Base-by-base conservation (phyloP, 2,888 invertebrate genomes). In the Calameuta filiformis region DNA sequence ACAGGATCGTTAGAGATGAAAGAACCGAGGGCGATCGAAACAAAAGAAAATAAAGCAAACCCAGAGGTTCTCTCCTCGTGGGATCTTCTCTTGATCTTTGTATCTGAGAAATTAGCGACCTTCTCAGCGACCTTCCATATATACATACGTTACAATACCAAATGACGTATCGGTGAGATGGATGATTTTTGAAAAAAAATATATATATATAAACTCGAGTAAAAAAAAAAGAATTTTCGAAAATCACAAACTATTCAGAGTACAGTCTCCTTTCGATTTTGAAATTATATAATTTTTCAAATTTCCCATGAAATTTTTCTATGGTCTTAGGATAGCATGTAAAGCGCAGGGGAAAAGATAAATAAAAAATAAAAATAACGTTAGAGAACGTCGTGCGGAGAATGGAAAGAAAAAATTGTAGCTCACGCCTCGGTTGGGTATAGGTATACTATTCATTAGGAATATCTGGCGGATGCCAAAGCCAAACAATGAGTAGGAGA, bases 1-100 rank as follows among this genome's bases (percentile, higher is more conserved):
- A 40, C 75, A 77, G 80, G 81, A 83, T 83, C 79, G 81, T 83
- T 78, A 79, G 81, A 80, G 82, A 77, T 81, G 82, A 79, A 79
- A 80, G 78, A 82, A 77, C 79, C 79, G 76, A 78, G 75, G 76
- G 76, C 79, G 80, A 80, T 81, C 80, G 75, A 82, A 83, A 83
- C 82, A 82, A 82, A 83, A 79, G 79, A 82, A 82, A 78, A 81
- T 71, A 56, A 56, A 56, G 56, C 56, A 56, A 56, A 9, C 56
- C 23, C 56, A 56, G 56, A 56, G 56, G 56, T 56, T 56, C 56
- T 56, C 56, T 56, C 56, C 56, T 56, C 56, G 56, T 56, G 56
- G 56, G 56, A 56, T 56, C 56, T 56, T 56, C 56, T 56, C 56
- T 56, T 56, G 56, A 56, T 56, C 56, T 56, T 56, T 23, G 23